These are phyloP conservation scores for Montipora efflorescens DNA, from an alignment of 64 coral and sea anemone species.

Conservation along the genomic window DNA sequence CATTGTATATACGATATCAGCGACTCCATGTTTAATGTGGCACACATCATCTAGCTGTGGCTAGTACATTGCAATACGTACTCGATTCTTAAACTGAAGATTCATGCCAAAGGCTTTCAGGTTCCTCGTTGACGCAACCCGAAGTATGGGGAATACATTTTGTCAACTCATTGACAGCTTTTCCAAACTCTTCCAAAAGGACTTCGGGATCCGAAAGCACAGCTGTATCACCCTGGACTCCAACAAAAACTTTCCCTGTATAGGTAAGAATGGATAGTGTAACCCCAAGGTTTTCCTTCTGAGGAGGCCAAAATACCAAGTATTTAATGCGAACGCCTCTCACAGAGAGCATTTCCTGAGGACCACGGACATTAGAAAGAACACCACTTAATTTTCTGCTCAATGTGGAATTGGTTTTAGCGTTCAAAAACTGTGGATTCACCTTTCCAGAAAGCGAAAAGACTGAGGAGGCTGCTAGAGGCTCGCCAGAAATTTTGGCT, in stretches of 20 bases:
- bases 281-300: constrained; percentile 72
- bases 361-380: constrained; percentile 95
- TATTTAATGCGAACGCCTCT: constrained; percentile 45
- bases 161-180: constrained; percentile 69
- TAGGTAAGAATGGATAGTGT: constrained; percentile 83
- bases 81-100: too few relatives aligned
- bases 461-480: constrained; percentile 54
- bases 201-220: constrained; percentile 75
- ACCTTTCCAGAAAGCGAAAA: constrained; percentile 64
- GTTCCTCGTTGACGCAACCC: neutral
- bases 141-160: constrained; percentile 24
- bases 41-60: too few relatives aligned
- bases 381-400: constrained; percentile 75
- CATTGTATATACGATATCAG: too few relatives aligned
- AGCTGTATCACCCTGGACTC: constrained; percentile 68
- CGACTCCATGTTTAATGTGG: too few relatives aligned
- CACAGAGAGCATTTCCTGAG: constrained; percentile 52
- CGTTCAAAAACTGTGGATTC: constrained; percentile 58
- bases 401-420: constrained; percentile 31
- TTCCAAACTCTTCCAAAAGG: constrained; percentile 73
- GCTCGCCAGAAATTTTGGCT: constrained; percentile 84
- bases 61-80: too few relatives aligned
- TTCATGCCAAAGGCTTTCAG: neutral
- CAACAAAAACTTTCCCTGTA: constrained; percentile 77
- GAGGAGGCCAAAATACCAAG: constrained; percentile 88